Conservation (phyloP, 2,888 invertebrate genomes). For the Aspidiotus destructor region DNA sequence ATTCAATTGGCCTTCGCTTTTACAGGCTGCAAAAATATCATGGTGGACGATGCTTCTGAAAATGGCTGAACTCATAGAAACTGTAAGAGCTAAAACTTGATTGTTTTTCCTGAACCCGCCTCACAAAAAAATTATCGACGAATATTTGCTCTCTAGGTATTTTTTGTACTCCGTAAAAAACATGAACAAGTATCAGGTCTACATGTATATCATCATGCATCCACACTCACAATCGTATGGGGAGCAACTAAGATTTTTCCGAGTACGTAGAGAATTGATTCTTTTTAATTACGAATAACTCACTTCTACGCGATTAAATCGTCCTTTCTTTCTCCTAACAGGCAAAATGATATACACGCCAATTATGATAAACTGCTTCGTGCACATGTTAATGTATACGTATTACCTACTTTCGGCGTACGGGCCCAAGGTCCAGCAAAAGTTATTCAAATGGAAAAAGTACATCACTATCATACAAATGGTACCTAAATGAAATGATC, state of each 20-base stretch:
- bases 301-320: not conserved
- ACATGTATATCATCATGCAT: conserved; percentile 63
- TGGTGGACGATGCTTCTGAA: conserved; percentile 59
- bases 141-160: conserved; percentile 40
- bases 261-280: conserved; percentile 46
- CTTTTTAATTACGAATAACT: not conserved
- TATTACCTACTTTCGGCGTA: conserved; percentile 43
- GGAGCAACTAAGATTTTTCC: conserved; percentile 53
- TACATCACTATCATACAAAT: conserved; percentile 35
- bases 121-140: too few relatives aligned
- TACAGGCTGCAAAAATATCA: conserved; percentile 44
- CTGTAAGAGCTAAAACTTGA: conserved; percentile 40
- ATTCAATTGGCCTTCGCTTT: conserved; percentile 2
- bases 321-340: conserved; percentile 41
- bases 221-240: conserved; percentile 53
- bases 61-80: conserved; percentile 57
- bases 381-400: conserved; percentile 67
- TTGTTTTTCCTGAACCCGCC: conserved; percentile 24
- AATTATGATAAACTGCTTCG: conserved; percentile 54
- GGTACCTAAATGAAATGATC: conserved; percentile 27
- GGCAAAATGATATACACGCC: conserved; percentile 58
- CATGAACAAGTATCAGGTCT: conserved; percentile 59
- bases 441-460: conserved; percentile 33
- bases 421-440: conserved; percentile 33
- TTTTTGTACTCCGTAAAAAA: conserved; percentile 63